These are phyloP conservation scores for Philonicus albiceps DNA, from an alignment of 2,888 invertebrate species.

Conservation along the genomic window DNA sequence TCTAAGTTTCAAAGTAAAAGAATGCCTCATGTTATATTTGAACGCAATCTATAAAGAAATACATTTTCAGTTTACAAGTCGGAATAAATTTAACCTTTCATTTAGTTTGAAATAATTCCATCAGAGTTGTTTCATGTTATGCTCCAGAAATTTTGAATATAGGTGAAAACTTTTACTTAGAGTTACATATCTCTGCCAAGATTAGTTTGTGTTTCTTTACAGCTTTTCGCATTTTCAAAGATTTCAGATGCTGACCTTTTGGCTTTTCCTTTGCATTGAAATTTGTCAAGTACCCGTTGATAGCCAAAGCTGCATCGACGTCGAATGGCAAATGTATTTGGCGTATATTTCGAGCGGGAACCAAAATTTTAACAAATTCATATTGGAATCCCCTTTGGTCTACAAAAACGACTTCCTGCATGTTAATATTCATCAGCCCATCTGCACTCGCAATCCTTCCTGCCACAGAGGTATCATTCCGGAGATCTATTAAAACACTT, in stretches of 20 bases:
- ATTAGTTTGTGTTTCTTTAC: conserved; percentile 56
- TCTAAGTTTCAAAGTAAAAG: too few relatives aligned
- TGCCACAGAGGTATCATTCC: conserved; percentile 60
- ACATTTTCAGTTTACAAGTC: too few relatives aligned
- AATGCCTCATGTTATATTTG: too few relatives aligned
- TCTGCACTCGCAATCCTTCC: conserved; percentile 58
- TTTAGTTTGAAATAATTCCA: too few relatives aligned
- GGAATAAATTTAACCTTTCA: too few relatives aligned
- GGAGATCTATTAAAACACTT: conserved; percentile 59
- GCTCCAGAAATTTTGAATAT: too few relatives aligned
- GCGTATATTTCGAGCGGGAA: conserved; percentile 58
- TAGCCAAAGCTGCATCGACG: conserved; percentile 52
- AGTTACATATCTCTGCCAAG: conserved; percentile 52
- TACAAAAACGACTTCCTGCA: conserved; percentile 58
- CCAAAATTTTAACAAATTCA: conserved; percentile 59
- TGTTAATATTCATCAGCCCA: conserved; percentile 59
- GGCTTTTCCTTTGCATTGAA: background rate
- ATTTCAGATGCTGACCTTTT: conserved; percentile 45
- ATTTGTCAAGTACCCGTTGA: conserved; percentile 52
- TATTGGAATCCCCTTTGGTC: conserved; percentile 58
- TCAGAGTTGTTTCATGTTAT: too few relatives aligned
- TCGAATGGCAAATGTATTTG: conserved; percentile 58
- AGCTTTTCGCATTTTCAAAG: conserved; percentile 56
- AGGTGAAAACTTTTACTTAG: background rate
- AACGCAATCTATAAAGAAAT: too few relatives aligned